phyloP scores from a whole-genome alignment of 2,888 invertebrate genomes.

The Acrobasis repandana region DNA sequence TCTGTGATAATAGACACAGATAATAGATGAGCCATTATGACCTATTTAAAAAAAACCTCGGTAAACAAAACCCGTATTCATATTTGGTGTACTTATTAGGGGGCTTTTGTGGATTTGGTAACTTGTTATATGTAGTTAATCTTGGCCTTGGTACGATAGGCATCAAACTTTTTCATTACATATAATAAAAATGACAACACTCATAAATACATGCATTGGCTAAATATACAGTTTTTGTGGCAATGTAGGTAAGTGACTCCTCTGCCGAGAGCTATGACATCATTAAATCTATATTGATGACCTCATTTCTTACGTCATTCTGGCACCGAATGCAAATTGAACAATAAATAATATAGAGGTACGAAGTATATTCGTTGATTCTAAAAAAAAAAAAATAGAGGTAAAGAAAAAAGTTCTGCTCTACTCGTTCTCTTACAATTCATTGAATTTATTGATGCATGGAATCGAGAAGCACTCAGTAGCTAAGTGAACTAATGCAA shows the following conservation, averaged over 20 bases:
- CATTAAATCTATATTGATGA: not conserved
- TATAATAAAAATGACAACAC: no score
- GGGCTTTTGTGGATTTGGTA: no score
- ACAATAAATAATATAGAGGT: not conserved
- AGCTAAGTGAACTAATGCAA: conserved; percentile 2
- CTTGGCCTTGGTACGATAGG: no score
- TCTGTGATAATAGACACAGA: no score
- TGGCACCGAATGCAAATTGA: not conserved
- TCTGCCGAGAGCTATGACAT: not conserved
- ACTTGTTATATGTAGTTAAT: no score
- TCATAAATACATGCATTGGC: not conserved
- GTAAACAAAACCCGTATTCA: no score
- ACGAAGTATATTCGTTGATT: not conserved
- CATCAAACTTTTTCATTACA: no score
- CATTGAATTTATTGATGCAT: not conserved
- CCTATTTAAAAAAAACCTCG: no score
- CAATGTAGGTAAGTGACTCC: not conserved
- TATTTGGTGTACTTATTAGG: no score
- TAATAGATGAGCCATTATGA: no score
- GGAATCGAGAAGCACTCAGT: not conserved
- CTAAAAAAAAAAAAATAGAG: no score
- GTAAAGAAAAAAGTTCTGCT: not conserved
- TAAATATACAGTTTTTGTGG: not conserved
- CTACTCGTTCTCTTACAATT: not conserved
- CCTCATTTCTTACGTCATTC: not conserved